phyloP scores from a whole-genome alignment of 2,113 vertebrate species.

The Vulpes lagopus region DNA sequence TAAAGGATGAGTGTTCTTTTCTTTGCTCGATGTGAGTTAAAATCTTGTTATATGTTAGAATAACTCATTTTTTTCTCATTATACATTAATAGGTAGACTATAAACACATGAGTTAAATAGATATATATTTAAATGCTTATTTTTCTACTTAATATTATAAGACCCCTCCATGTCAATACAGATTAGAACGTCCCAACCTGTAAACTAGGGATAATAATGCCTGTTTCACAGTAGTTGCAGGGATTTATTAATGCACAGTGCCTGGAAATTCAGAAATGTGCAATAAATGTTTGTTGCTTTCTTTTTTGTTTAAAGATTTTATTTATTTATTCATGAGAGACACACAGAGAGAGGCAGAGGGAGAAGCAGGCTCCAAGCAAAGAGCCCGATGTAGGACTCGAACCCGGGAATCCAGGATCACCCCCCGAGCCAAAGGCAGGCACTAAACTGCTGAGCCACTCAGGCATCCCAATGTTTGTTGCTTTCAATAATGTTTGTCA shows the following conservation, averaged over 20 bases:
- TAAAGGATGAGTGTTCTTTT: not conserved
- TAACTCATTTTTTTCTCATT: constrained; percentile 3
- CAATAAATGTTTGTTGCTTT: constrained; percentile 6
- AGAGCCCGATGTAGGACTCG: too few species aligned
- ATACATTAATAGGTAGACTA: constrained; percentile 30
- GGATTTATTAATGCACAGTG: not conserved
- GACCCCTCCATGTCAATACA: not conserved
- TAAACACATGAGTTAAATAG: not conserved
- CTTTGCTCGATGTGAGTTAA: not conserved
- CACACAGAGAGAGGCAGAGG: too few species aligned
- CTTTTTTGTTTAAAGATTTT: not conserved
- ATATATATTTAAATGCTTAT: not conserved
- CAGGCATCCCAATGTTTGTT: not conserved
- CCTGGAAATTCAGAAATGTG: not conserved
- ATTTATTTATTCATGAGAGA: too few species aligned
- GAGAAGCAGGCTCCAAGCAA: too few species aligned
- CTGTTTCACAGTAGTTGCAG: not conserved
- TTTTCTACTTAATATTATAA: not conserved
- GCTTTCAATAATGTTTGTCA: not conserved
- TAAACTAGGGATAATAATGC: not conserved
- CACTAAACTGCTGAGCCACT: too few species aligned
- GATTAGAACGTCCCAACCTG: not conserved
- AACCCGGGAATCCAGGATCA: too few species aligned
- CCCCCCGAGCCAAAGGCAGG: too few species aligned
- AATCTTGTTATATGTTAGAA: not conserved